phyloP scores from a whole-genome alignment of 1,140 invertebrate genomes.

The Prorops nasuta region DNA sequence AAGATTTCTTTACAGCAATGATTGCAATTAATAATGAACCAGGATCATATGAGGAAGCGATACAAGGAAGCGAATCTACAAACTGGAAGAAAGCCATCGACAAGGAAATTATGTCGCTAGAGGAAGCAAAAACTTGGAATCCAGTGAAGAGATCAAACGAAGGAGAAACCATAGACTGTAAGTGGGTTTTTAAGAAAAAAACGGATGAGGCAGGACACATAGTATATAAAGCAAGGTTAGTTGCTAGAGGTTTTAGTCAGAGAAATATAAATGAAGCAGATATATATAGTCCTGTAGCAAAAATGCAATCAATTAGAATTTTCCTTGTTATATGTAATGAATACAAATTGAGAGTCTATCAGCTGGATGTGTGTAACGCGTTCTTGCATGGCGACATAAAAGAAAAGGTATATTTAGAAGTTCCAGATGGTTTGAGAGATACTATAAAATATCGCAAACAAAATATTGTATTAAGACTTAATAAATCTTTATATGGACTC shows the following conservation, averaged over 20 bases:
- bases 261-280: background rate
- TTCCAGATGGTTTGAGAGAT: background rate
- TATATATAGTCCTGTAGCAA: conserved; percentile 1
- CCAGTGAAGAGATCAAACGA: background rate
- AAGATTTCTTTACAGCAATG: background rate
- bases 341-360: background rate
- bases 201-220: background rate
- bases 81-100: background rate
- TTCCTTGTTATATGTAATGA: background rate
- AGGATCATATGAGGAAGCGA: background rate
- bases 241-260: background rate
- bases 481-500: no score
- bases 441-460: background rate
- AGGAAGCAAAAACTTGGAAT: background rate
- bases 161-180: background rate
- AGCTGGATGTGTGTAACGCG: background rate
- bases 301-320: background rate
- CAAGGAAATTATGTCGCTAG: background rate
- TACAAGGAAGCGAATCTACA: background rate
- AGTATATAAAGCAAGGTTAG: conserved; percentile 4
- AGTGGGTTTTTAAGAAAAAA: no score
- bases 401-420: background rate
- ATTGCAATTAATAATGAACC: background rate
- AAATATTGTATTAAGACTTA: background rate
- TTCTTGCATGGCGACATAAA: background rate